A percentile compares a stretch with the other conserved stretches of the same genome.
Conservation (phyloP, 2,113 vertebrate species). For the Oryzias celebensis region DNA sequence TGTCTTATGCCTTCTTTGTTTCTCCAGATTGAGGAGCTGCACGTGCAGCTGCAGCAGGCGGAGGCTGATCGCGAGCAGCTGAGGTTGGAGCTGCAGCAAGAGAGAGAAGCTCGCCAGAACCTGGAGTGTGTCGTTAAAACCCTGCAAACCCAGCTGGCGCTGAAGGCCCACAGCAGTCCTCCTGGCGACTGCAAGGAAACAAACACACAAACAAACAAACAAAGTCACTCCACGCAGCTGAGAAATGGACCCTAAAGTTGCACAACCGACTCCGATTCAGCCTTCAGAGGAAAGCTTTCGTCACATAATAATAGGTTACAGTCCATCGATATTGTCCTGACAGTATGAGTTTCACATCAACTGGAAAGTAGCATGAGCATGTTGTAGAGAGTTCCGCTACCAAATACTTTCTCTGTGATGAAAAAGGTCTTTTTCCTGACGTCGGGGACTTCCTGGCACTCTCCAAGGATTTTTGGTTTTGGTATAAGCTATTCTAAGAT, state of each 20-base stretch:
- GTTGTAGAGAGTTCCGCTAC: constrained; percentile 49
- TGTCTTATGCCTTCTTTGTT: background rate
- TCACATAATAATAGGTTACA: constrained; percentile 62
- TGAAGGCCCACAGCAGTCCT: constrained; percentile 62
- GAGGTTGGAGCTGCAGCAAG: constrained; percentile 87
- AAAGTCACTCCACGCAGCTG: constrained; percentile 52
- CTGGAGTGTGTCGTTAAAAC: constrained; percentile 92
- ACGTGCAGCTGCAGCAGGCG: constrained; percentile 91
- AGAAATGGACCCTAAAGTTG: constrained; percentile 59
- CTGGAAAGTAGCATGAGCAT: constrained; percentile 72
- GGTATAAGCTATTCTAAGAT: constrained; percentile 79
- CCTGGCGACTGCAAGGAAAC: constrained; percentile 40
- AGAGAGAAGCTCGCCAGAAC: constrained; percentile 90
- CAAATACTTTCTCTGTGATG: constrained; percentile 43
- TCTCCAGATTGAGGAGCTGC: constrained; percentile 89
- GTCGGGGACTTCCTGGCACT: constrained; percentile 53
- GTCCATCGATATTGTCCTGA: constrained; percentile 55
- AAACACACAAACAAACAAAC: constrained; percentile 50
- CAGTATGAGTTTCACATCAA: constrained; percentile 55
- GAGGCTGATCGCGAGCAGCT: constrained; percentile 93
- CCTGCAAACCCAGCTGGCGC: constrained; percentile 91
- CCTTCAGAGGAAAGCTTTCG: constrained; percentile 24
- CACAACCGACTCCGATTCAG: constrained; percentile 23
- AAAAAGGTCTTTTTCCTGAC: constrained; percentile 49
- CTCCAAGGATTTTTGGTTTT: constrained; percentile 68